Evolutionary conservation across 2,113 vertebrate species (phyloP).

Genomic region (Sprattus sprattus): DNA sequence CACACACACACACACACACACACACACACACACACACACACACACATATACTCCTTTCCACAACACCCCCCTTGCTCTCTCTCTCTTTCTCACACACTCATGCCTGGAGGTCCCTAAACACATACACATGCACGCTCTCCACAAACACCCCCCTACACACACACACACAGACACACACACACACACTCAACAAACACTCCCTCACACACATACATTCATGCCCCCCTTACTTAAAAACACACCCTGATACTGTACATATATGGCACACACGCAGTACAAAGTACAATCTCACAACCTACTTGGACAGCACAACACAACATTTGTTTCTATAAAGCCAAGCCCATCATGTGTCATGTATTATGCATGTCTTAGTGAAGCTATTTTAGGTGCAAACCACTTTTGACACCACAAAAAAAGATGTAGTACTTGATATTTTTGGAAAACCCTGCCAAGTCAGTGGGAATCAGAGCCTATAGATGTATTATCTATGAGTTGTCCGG

Average conservation of each 20-base stretch:
- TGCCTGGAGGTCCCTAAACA: not conserved
- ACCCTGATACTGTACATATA: no score
- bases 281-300: not conserved
- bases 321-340: not conserved
- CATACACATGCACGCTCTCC: not conserved
- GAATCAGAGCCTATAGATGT: not conserved
- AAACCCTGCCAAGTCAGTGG: not conserved
- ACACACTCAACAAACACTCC: not conserved
- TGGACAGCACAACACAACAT: constrained; percentile 4
- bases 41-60: not conserved
- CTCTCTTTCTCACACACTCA: not conserved
- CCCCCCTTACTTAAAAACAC: no score
- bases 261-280: no score
- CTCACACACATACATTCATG: not conserved
- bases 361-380: not conserved
- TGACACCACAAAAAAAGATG: not conserved
- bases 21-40: not conserved
- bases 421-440: not conserved
- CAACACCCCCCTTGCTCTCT: no score
- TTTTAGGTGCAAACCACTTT: not conserved
- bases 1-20: not conserved
- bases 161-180: not conserved
- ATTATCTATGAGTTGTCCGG: not conserved
- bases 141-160: not conserved
- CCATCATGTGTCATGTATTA: not conserved